Base-by-base conservation (phyloP, 2,113 vertebrate genomes). In the Solea solea region DNA sequence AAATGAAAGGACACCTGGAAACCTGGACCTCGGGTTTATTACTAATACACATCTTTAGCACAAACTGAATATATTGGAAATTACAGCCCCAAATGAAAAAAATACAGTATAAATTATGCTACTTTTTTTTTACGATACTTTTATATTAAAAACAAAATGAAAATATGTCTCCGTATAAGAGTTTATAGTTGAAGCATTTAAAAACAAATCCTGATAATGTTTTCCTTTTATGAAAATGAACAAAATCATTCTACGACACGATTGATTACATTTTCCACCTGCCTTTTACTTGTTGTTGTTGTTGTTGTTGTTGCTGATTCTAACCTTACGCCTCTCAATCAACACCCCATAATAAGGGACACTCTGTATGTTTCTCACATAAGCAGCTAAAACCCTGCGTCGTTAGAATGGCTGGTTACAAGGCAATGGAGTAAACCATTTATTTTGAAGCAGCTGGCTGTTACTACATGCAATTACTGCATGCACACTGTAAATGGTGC, bases 1-100 rank as follows among this genome's bases (percentile, higher is more conserved):
- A 51, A 56, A 71, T 60, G 21, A 25, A 69, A 39, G n/a, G 34
- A 74, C 45, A 25, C 60, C 8, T 72, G n/a, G n/a, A n/a, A n/a
- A n/a, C n/a, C n/a, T n/a, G n/a, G n/a, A n/a, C n/a, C n/a, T n/a
- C n/a, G n/a, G n/a, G n/a, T n/a, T n/a, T 63, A 56, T 60, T 64
- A n/a, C 61, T 12, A 8, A 60, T 14, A 50, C 2, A 41, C 57
- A 61, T 25, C 49, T 51, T 53, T 40, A 8, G 1, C 8, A 64
- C 3, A 4, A 40, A 25, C 7, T 45, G 48, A 45, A 41, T 46
- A 45, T 45, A 12, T 39, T n/a, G 9, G 25, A 14, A 48, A 52
- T 46, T 28, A 57, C 34, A 2, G 8, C 0, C 1, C 11, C 44
- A 39, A 45, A 0, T 25, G 41, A 2, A 25, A 34, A 12, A 51